Evolutionary conservation across 2,113 vertebrate species (phyloP).

Genomic region (Misgurnus mizolepis): DNA sequence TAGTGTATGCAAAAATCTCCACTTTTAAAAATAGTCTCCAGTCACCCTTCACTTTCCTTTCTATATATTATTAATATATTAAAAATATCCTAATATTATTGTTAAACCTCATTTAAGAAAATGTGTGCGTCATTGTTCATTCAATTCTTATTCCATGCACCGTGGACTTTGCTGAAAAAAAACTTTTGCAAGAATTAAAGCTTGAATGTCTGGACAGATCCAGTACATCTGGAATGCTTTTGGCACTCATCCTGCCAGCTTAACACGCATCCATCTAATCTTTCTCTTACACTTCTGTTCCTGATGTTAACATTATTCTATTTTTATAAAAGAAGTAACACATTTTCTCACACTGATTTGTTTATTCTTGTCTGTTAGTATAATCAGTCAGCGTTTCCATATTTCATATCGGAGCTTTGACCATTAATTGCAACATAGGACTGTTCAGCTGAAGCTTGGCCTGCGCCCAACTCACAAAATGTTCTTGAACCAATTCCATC

Average conservation of each 20-base stretch:
- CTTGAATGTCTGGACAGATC: not conserved
- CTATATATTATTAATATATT: too few relatives aligned
- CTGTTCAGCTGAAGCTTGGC: slow-evolving; percentile 69
- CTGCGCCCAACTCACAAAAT: slow-evolving; percentile 75
- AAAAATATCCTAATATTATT: too few relatives aligned
- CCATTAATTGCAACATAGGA: slow-evolving; percentile 72
- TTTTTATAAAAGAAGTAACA: slow-evolving; percentile 21
- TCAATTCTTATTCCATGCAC: too few relatives aligned
- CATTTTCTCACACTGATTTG: not conserved
- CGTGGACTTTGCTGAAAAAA: too few relatives aligned
- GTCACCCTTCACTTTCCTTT: too few relatives aligned
- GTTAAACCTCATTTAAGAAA: too few relatives aligned
- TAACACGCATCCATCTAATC: not conserved
- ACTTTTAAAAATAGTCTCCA: too few relatives aligned
- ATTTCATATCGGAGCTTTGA: slow-evolving; percentile 54
- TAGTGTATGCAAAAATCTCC: too few relatives aligned
- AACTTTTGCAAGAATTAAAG: not conserved
- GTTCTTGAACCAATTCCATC: slow-evolving; percentile 75
- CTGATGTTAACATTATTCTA: slow-evolving; percentile 34
- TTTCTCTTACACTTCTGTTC: not conserved
- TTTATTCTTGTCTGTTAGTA: slow-evolving; percentile 38
- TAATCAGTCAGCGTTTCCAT: slow-evolving; percentile 51
- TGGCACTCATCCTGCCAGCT: slow-evolving; percentile 30
- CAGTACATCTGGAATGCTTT: slow-evolving; percentile 51
- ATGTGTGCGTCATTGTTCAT: too few relatives aligned